phyloP scores from a whole-genome alignment of 2,888 invertebrate species.

The Lasioglossum vierecki region DNA sequence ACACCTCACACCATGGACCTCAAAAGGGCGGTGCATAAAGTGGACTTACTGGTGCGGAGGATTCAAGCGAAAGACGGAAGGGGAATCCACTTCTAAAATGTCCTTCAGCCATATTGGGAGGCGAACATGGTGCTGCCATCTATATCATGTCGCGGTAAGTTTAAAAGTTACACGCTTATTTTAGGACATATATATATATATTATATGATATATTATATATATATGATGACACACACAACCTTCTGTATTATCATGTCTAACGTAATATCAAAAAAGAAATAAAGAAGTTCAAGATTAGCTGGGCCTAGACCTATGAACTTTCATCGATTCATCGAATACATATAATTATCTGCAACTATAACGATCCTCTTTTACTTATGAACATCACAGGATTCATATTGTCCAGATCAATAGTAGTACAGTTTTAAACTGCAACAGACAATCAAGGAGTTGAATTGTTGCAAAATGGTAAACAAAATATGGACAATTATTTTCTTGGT shows the following conservation, averaged over 20 bases:
- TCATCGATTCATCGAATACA: neutral
- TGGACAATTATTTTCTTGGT: constrained; percentile 5
- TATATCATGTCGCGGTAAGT: no score
- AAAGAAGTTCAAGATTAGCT: neutral
- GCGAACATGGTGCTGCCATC: no score
- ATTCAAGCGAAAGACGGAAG: no score
- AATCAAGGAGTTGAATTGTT: neutral
- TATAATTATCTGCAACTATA: neutral
- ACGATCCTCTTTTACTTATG: neutral
- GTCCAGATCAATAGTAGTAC: neutral
- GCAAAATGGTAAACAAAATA: constrained; percentile 21
- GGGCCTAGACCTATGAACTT: neutral
- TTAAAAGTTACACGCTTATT: no score
- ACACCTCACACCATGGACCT: no score
- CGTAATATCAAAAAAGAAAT: neutral
- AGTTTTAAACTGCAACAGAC: neutral
- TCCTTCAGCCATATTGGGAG: no score
- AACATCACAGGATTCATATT: neutral
- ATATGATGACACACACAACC: no score
- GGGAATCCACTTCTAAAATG: no score
- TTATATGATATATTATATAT: no score
- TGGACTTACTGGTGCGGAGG: no score
- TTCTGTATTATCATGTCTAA: neutral
- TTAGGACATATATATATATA: no score
- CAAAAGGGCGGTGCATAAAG: no score